Percentiles rank a stretch among this genome's conserved stretches.
phyloP scores from a whole-genome alignment of 2,888 invertebrate genomes.

The Agrotis ipsilon region DNA sequence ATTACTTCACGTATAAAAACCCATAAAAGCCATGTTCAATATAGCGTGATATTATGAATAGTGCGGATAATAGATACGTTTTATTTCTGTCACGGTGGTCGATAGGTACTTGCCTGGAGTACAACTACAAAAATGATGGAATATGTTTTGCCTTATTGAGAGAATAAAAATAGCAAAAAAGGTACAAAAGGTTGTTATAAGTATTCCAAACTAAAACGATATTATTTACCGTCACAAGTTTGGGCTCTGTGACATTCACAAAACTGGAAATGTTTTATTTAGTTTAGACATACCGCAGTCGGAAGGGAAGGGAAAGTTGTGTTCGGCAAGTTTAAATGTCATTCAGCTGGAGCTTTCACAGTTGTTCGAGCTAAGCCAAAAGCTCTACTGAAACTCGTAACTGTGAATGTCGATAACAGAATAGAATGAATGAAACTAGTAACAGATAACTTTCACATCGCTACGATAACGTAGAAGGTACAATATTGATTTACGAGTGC shows the following conservation, averaged over 20 bases:
- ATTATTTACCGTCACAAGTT: slow-evolving; percentile 12
- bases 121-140: slow-evolving; percentile 3
- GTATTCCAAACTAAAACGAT: slow-evolving; percentile 11
- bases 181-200: slow-evolving; percentile 5
- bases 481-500: slow-evolving; percentile 55
- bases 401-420: slow-evolving; percentile 19
- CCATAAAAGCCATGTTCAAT: slow-evolving; percentile 18
- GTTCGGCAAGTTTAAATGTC: slow-evolving; percentile 36
- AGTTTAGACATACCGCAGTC: slow-evolving; percentile 27
- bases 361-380: slow-evolving; percentile 27
- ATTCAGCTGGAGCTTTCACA: slow-evolving; percentile 30
- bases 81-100: slow-evolving; percentile 8
- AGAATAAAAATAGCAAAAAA: slow-evolving; percentile 9
- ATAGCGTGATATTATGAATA: slow-evolving; percentile 22
- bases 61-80: slow-evolving; percentile 5
- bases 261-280: slow-evolving; percentile 35
- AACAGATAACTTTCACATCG: slow-evolving; percentile 16
- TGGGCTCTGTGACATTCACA: slow-evolving; percentile 20
- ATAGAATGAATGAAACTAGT: slow-evolving; percentile 33
- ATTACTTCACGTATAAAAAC: slow-evolving; percentile 37
- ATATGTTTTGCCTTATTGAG: slow-evolving; percentile 8
- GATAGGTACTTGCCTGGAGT: slow-evolving; percentile 2
- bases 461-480: slow-evolving; percentile 37
- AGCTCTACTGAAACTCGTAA: slow-evolving; percentile 14
- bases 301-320: slow-evolving; percentile 24